Conservation (phyloP, 2,113 vertebrate species). For the Dromas ardeola region DNA sequence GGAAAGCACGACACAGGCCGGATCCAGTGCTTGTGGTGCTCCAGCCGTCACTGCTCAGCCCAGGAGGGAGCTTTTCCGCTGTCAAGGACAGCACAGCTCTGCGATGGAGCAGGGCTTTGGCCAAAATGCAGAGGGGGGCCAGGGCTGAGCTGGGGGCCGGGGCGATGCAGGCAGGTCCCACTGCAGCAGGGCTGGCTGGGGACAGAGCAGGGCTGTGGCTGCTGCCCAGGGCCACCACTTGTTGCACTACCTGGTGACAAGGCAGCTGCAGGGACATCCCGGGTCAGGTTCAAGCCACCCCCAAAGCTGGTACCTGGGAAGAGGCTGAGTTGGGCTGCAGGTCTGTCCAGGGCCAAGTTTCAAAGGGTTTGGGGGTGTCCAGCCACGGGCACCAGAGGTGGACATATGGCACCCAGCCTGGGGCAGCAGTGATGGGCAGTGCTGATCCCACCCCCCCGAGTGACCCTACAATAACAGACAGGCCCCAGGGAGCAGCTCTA, state of each 20-base stretch:
- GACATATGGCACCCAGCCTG: rapidly evolving
- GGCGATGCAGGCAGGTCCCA: neutral
- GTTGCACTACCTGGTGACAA: neutral
- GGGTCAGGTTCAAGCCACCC: neutral
- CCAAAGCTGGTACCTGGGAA: neutral
- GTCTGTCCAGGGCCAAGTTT: neutral
- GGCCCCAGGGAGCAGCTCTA: neutral
- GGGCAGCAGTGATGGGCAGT: neutral
- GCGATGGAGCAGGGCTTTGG: neutral
- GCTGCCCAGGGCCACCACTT: rapidly evolving
- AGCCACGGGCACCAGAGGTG: neutral
- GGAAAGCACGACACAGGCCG: neutral
- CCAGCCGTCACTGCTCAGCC: rapidly evolving
- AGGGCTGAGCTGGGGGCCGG: neutral
- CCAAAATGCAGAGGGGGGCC: neutral
- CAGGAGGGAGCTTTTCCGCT: neutral
- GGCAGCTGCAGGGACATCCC: neutral
- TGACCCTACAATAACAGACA: neutral
- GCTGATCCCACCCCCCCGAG: neutral
- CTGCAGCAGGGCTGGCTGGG: neutral
- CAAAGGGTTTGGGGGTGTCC: neutral
- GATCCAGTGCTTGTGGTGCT: neutral
- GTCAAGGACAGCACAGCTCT: neutral
- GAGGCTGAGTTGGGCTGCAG: neutral
- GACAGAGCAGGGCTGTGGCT: neutral